Evolutionary conservation across 2,113 vertebrate genomes (phyloP).

Genomic region (Siniperca knerii): DNA sequence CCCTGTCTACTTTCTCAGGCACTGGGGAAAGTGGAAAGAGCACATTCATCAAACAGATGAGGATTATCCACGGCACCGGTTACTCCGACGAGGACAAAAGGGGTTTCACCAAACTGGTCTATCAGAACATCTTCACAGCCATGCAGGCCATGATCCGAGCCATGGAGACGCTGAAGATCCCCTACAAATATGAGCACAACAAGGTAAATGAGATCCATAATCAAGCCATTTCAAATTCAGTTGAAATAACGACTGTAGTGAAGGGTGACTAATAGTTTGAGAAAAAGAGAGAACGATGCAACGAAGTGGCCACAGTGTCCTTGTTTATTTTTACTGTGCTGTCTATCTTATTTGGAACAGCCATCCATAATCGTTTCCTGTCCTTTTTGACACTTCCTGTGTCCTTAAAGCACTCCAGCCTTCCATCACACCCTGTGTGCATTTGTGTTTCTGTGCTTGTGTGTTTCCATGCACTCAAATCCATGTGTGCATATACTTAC

Average conservation of each 20-base stretch:
- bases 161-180: constrained; percentile 95
- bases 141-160: constrained; percentile 97
- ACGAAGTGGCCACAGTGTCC: not conserved
- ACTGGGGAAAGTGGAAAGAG: constrained; percentile 87
- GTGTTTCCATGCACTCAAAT: constrained; percentile 18
- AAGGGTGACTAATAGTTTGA: constrained; percentile 12
- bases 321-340: constrained; percentile 59
- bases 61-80: constrained; percentile 90
- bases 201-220: constrained; percentile 84
- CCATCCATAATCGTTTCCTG: constrained; percentile 76
- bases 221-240: not conserved
- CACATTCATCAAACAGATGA: constrained; percentile 88
- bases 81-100: constrained; percentile 98
- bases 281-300: constrained; percentile 13
- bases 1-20: constrained; percentile 67
- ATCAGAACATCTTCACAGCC: constrained; percentile 98
- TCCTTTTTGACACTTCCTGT: constrained; percentile 75
- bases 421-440: constrained; percentile 27
- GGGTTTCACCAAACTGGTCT: constrained; percentile 96
- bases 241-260: not conserved
- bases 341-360: constrained; percentile 77
- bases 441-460: constrained; percentile 33
- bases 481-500: not conserved
- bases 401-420: constrained; percentile 46
- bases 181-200: constrained; percentile 95